Evolutionary conservation across 53 echinoderm and acorn worm genomes (phyloP), one percentile per base, ranked within the genome.

Genomic region (Arbacia lixula): DNA sequence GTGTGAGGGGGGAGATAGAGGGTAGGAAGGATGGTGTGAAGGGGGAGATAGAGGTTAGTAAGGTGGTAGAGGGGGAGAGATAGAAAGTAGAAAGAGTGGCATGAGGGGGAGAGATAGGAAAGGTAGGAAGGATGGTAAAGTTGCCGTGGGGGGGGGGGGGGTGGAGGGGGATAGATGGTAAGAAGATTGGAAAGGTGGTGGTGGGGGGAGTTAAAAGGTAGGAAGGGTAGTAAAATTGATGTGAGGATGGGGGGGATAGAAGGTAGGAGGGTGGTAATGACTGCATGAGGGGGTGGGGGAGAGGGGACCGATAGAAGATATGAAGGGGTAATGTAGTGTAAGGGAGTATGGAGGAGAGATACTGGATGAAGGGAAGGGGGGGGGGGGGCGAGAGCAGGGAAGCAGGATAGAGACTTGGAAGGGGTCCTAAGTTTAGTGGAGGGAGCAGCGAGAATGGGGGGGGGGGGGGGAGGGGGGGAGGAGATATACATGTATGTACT

Each of bases 241-340:
- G 0, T 25, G 14, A 2, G 17, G 35, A 29, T 30, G 4, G 21
- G n/a, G 35, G 28, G 36, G n/a, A 2, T 34, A 61, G 9, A 0
- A 61, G 30, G 32, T 25, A 12, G 61, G 12, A 56, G 25, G 6
- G 56, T 1, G 56, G 19, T 1, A 56, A 61, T 11, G 32, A 12
- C 8, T 55, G 17, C 10, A 55, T 22, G 26, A 22, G 55, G 55
- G 26, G 56, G 8, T 17, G 14, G n/a, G 8, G 28, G 61, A 29
- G 12, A 41, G 61, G 63, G 56, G 60, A 80, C 37, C 12, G 60
- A 78, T 34, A 33, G 43, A 27, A 83, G 66, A 66, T 64, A 65
- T 38, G 62, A 38, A 33, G 42, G 62, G 36, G 81, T 60, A 40
- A 61, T 38, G 61, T 36, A 81, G 38, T 60, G 62, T 6, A 52